Conservation (phyloP, 2,113 vertebrate species). For the Epinephelus cyanopodus region DNA sequence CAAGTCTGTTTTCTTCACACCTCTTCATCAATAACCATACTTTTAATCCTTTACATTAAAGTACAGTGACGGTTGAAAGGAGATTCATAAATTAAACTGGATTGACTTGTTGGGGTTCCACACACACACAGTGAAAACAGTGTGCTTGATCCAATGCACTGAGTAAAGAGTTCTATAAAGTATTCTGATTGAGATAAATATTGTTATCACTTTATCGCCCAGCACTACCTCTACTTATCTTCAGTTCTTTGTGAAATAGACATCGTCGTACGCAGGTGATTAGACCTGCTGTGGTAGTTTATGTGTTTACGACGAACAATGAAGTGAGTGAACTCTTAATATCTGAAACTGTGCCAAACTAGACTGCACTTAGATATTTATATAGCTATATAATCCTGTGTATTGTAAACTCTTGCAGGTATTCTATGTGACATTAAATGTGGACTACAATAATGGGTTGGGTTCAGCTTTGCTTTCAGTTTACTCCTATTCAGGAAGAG, state of each 20-base stretch:
- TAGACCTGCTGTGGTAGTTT: constrained; percentile 54
- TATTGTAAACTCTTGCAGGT: constrained; percentile 58
- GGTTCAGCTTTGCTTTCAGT: constrained; percentile 10
- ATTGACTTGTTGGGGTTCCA: not conserved
- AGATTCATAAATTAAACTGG: not conserved
- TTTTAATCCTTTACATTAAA: too few relatives aligned
- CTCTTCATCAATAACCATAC: too few relatives aligned
- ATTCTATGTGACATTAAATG: constrained; percentile 40
- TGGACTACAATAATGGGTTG: constrained; percentile 16
- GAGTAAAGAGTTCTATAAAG: not conserved
- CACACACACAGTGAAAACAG: not conserved
- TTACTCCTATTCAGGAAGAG: not conserved
- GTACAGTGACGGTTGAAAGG: too few relatives aligned
- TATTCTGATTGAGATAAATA: not conserved
- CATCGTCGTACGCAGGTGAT: constrained; percentile 30
- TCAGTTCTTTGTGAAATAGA: constrained; percentile 41
- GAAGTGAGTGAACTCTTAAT: constrained; percentile 41
- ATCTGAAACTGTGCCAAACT: constrained; percentile 68
- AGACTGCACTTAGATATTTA: constrained; percentile 51
- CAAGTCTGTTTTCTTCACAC: too few relatives aligned
- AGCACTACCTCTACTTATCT: constrained; percentile 36
- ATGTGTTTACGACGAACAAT: constrained; percentile 56
- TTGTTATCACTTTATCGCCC: not conserved
- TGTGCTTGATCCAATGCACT: not conserved
- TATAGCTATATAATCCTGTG: constrained; percentile 49